A percentile compares a stretch with the other conserved stretches of the same genome.
These are phyloP conservation scores for Drosophila obscura DNA, from an alignment of 1,140 invertebrate genomes.

Conservation along the genomic window DNA sequence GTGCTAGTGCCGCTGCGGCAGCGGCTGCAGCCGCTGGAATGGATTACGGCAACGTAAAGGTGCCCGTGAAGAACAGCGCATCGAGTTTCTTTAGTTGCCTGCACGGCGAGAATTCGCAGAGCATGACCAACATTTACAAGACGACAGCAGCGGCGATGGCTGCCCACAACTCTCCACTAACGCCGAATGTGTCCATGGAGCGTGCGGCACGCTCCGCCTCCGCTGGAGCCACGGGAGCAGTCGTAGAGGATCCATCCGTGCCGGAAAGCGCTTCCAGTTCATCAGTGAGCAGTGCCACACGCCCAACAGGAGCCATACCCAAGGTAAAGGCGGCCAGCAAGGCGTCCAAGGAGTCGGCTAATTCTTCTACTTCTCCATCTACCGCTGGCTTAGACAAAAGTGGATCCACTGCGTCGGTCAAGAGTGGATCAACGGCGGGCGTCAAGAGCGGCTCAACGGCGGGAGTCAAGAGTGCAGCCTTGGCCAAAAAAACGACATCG, in stretches of 20 bases:
- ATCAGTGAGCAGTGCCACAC: slow-evolving; percentile 19
- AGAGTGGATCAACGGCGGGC: slow-evolving; percentile 11
- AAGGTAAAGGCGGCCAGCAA: slow-evolving; percentile 69
- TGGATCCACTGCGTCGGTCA: not conserved
- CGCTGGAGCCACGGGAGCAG: slow-evolving; percentile 46
- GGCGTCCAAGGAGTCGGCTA: slow-evolving; percentile 43
- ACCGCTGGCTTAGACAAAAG: slow-evolving; percentile 27
- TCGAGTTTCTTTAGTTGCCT: slow-evolving; percentile 83
- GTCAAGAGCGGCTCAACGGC: slow-evolving; percentile 19
- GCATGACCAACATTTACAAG: slow-evolving; percentile 83
- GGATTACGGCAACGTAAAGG: slow-evolving; percentile 63
- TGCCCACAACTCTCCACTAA: slow-evolving; percentile 48
- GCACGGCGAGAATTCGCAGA: slow-evolving; percentile 83
- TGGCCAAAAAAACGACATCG: slow-evolving; percentile 54
- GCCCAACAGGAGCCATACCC: slow-evolving; percentile 76
- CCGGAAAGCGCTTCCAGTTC: slow-evolving; percentile 38
- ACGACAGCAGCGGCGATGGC: slow-evolving; percentile 46
- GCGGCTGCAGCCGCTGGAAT: slow-evolving; percentile 17
- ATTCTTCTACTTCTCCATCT: not conserved
- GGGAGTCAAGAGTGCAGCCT: slow-evolving; percentile 29
- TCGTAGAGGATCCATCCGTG: slow-evolving; percentile 33
- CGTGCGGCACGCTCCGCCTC: slow-evolving; percentile 70
- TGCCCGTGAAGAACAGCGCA: slow-evolving; percentile 77
- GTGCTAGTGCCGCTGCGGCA: slow-evolving; percentile 16
- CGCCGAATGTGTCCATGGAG: slow-evolving; percentile 67